Conservation (phyloP, 2,888 invertebrate species). For the Caenorhabditis sp. region DNA sequence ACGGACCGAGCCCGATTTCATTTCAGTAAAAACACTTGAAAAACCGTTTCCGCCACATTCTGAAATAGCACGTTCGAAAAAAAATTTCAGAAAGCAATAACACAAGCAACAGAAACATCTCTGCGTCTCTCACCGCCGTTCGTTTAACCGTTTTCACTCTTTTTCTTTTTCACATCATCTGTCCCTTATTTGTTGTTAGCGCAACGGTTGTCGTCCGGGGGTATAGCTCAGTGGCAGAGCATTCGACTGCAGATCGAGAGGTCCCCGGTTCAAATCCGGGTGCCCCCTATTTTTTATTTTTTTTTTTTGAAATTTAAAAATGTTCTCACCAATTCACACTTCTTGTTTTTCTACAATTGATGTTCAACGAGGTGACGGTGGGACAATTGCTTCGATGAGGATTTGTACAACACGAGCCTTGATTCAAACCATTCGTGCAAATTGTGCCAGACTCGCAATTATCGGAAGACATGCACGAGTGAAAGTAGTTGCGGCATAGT, state of each 20-base stretch:
- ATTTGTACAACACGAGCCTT: constrained; percentile 49
- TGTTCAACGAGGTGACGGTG: constrained; percentile 42
- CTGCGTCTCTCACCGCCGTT: background rate
- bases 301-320: constrained; percentile 4
- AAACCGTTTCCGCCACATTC: too few relatives aligned
- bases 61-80: too few relatives aligned
- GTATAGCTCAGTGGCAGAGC: constrained; percentile 64
- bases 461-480: constrained; percentile 49
- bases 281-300: constrained; percentile 56
- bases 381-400: constrained; percentile 44
- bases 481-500: constrained; percentile 52
- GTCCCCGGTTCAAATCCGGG: constrained; percentile 67
- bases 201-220: constrained; percentile 3
- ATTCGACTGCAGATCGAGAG: constrained; percentile 70
- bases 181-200: background rate
- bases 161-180: background rate
- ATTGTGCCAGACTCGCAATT: constrained; percentile 52
- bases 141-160: background rate
- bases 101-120: background rate
- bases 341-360: constrained; percentile 51
- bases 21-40: too few relatives aligned
- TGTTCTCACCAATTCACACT: constrained; percentile 49
- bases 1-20: too few relatives aligned
- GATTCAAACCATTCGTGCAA: constrained; percentile 47
- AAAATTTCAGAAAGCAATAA: background rate